Evolutionary conservation across 2,888 invertebrate species (phyloP).

Genomic region (Oscheius sp.): DNA sequence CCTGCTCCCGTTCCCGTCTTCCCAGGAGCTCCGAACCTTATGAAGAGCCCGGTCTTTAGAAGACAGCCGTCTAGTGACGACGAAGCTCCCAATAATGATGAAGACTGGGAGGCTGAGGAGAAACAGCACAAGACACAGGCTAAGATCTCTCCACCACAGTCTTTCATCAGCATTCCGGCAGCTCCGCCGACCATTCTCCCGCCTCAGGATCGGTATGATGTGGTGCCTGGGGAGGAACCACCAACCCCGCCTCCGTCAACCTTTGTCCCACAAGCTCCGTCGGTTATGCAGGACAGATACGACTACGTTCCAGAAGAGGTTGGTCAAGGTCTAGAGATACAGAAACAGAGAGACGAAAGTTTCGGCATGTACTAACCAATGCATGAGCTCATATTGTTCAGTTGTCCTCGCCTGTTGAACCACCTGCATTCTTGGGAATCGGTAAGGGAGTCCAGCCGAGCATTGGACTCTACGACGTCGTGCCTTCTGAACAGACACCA

Average conservation of each 20-base stretch:
- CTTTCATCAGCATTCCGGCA: background rate
- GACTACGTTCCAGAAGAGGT: conserved; percentile 37
- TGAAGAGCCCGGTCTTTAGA: conserved; percentile 2
- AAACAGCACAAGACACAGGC: conserved; percentile 17
- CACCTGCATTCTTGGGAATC: conserved; percentile 20
- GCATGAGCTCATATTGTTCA: background rate
- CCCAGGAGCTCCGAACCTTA: background rate
- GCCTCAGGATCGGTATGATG: conserved; percentile 28
- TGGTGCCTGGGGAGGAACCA: conserved; percentile 36
- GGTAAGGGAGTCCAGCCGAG: conserved; percentile 2
- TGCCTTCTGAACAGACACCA: conserved; percentile 11
- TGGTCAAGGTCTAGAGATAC: background rate
- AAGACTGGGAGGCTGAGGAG: conserved; percentile 48
- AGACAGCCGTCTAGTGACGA: conserved; percentile 44
- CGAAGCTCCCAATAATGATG: conserved; percentile 44
- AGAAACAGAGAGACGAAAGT: background rate
- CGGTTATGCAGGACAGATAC: conserved; percentile 22
- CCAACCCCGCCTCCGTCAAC: conserved; percentile 3
- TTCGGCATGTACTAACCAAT: too few relatives aligned
- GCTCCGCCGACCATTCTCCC: conserved; percentile 4
- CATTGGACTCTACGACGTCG: conserved; percentile 13
- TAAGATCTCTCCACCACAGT: conserved; percentile 8
- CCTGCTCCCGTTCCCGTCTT: conserved; percentile 45
- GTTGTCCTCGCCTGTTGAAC: conserved; percentile 21
- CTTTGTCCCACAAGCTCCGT: conserved; percentile 1